Conservation (phyloP, 2,888 invertebrate genomes). For the Beris chalybata region DNA sequence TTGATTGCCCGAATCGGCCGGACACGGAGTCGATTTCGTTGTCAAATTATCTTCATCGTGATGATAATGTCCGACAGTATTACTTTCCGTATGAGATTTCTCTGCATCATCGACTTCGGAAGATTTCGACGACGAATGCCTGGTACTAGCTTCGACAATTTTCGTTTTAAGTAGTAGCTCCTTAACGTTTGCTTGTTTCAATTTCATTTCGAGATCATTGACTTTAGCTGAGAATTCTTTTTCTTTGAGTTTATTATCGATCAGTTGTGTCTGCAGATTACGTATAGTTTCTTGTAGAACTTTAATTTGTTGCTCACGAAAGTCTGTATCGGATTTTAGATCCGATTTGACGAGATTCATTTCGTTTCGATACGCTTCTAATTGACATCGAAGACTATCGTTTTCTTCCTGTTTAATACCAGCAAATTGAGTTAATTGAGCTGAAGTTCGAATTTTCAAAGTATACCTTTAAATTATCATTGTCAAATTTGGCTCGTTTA, state of each 20-base stretch:
- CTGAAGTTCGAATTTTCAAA: background rate
- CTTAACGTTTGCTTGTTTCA: constrained; percentile 54
- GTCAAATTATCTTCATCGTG: constrained; percentile 16
- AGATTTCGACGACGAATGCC: constrained; percentile 39
- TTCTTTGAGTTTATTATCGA: constrained; percentile 54
- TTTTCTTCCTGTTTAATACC: constrained; percentile 71
- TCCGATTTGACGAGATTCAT: constrained; percentile 85
- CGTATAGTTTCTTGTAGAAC: constrained; percentile 57
- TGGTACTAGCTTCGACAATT: constrained; percentile 47
- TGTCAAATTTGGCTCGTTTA: constrained; percentile 55
- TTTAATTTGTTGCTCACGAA: constrained; percentile 83
- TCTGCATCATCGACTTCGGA: constrained; percentile 45
- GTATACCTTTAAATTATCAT: constrained; percentile 52
- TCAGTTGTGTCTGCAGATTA: constrained; percentile 55
- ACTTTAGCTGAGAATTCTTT: constrained; percentile 51
- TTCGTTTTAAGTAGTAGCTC: constrained; percentile 55
- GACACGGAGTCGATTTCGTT: background rate
- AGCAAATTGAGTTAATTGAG: too few relatives aligned
- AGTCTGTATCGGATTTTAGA: constrained; percentile 74
- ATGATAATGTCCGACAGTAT: background rate
- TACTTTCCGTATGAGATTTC: constrained; percentile 2
- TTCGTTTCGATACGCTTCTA: constrained; percentile 94
- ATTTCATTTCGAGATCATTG: constrained; percentile 51
- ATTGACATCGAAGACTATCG: constrained; percentile 84
- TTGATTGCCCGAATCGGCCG: background rate